Conservation (phyloP, 2,113 vertebrate genomes). For the Tretioscincus oriximinensis region DNA sequence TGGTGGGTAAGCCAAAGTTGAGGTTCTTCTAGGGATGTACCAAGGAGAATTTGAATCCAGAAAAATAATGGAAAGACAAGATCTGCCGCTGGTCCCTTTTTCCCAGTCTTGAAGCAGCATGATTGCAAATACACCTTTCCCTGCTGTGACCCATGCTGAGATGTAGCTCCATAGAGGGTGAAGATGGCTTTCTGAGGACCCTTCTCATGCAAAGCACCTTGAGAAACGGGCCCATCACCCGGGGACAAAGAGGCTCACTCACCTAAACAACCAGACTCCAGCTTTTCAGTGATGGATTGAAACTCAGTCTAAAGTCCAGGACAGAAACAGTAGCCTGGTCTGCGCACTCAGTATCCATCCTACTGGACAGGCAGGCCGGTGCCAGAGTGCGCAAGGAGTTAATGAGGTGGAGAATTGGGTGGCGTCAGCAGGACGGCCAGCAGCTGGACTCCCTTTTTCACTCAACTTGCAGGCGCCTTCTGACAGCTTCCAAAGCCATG, state of each 20-base stretch:
- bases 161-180: too few species aligned
- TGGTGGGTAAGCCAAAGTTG: background rate
- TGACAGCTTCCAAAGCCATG: background rate
- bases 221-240: background rate
- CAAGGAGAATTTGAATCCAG: background rate
- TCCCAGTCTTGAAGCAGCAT: too few species aligned
- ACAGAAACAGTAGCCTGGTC: background rate
- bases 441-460: background rate
- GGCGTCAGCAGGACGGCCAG: background rate
- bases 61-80: background rate
- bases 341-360: background rate
- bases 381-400: background rate
- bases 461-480: background rate
- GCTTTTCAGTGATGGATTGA: background rate
- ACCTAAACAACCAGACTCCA: background rate
- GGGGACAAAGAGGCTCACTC: slow-evolving; percentile 2
- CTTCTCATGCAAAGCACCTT: background rate
- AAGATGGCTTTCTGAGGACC: accelerated
- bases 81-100: background rate
- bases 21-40: background rate
- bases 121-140: background rate
- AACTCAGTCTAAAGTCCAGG: background rate
- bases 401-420: slow-evolving; percentile 19
- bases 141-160: too few species aligned
- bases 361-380: slow-evolving; percentile 12